A percentile compares a stretch with the other conserved stretches of the same genome.
phyloP scores from a whole-genome alignment of 2,113 vertebrate genomes.

The Mormyrus lacerda region DNA sequence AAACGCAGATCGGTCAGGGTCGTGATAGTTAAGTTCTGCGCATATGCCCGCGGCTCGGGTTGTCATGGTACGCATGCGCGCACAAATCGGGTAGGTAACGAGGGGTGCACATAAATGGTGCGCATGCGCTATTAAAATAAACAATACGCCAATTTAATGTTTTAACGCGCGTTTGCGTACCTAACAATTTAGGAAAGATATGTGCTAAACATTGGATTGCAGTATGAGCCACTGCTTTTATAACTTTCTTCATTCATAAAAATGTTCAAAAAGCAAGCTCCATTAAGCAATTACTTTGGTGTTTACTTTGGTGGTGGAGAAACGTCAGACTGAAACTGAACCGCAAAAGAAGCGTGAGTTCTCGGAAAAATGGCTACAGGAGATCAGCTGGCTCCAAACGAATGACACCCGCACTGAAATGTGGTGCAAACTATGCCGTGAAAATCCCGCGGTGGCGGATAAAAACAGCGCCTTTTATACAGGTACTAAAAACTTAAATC shows the following conservation, averaged over 20 bases:
- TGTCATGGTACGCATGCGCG: too few relatives aligned
- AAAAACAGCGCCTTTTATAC: slow-evolving; percentile 17
- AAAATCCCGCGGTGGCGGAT: not conserved
- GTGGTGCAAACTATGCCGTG: slow-evolving; percentile 17
- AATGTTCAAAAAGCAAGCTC: too few relatives aligned
- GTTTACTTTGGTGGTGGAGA: too few relatives aligned
- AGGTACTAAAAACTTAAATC: slow-evolving; percentile 4
- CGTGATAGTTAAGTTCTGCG: too few relatives aligned
- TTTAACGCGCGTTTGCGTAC: not conserved
- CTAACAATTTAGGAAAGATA: not conserved
- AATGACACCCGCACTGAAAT: not conserved
- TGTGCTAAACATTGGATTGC: not conserved
- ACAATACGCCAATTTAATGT: not conserved
- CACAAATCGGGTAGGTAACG: too few relatives aligned
- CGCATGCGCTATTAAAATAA: not conserved
- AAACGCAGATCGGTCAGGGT: too few relatives aligned
- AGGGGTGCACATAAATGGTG: not conserved
- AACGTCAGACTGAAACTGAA: not conserved
- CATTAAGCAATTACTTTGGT: not conserved
- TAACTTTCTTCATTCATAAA: too few relatives aligned
- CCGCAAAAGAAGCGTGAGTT: not conserved
- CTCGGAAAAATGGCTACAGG: not conserved
- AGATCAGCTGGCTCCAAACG: not conserved
- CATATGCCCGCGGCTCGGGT: too few relatives aligned
- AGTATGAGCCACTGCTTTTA: too few relatives aligned